phyloP scores from a whole-genome alignment of 2,888 invertebrate species.

The Melitaea athalia region DNA sequence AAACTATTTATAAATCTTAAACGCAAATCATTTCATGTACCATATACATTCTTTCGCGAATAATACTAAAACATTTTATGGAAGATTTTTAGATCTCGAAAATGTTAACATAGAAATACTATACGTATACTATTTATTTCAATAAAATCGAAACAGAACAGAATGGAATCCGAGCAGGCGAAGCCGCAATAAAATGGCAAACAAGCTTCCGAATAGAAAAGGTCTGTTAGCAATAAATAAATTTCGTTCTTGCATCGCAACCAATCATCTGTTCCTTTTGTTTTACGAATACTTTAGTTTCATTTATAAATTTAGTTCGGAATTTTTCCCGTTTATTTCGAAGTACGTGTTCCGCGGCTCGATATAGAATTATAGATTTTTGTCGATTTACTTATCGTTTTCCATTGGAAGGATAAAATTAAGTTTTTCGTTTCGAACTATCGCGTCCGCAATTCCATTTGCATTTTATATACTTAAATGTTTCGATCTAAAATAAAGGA shows the following conservation, averaged over 20 bases:
- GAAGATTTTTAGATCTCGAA: too few species aligned
- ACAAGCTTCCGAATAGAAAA: slow-evolving; percentile 3
- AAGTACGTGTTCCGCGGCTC: neutral
- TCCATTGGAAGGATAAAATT: neutral
- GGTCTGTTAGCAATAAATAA: neutral
- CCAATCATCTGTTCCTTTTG: slow-evolving; percentile 2
- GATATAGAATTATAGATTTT: neutral
- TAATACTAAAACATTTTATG: too few species aligned
- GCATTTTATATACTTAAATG: neutral
- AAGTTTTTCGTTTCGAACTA: neutral
- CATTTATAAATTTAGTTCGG: neutral
- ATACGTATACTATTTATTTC: too few species aligned
- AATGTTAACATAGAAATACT: too few species aligned
- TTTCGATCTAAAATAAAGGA: slow-evolving; percentile 1
- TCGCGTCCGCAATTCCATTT: neutral
- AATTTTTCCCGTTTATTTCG: neutral
- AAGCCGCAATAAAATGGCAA: neutral
- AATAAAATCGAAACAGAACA: neutral
- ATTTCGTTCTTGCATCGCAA: neutral
- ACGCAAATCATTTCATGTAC: too few species aligned
- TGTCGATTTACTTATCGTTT: neutral
- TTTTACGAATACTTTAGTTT: neutral
- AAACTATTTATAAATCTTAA: too few species aligned
- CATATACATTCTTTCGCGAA: too few species aligned
- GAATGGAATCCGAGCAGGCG: neutral